phyloP scores from a whole-genome alignment of 1,140 invertebrate genomes.

The Drosophila micromelanica region DNA sequence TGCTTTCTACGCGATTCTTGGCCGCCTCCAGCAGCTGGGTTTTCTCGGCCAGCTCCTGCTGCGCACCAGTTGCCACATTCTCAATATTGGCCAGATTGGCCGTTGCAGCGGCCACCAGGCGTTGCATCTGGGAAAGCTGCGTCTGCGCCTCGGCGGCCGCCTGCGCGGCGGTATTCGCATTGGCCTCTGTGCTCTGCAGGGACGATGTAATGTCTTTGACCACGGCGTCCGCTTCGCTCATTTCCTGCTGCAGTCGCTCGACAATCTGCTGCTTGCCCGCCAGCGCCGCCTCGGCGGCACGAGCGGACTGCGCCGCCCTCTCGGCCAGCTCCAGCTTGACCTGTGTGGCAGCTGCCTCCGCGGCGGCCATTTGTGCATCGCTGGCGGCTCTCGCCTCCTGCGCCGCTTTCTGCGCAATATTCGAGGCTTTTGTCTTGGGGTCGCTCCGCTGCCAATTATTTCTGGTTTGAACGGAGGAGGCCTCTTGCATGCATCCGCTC shows the following conservation, averaged over 20 bases:
- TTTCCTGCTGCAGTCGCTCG: conserved; percentile 86
- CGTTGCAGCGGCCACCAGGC: conserved; percentile 85
- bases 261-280: conserved; percentile 87
- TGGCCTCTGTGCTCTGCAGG: conserved; percentile 86
- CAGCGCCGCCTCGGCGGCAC: conserved; percentile 88
- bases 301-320: conserved; percentile 88
- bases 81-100: conserved; percentile 87
- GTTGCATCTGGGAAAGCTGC: conserved; percentile 84
- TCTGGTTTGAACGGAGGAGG: too few species aligned
- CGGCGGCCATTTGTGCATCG: conserved; percentile 88
- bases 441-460: too few species aligned
- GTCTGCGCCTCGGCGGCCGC: conserved; percentile 86
- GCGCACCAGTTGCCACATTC: conserved; percentile 86
- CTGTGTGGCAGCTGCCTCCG: conserved; percentile 88
- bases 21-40: conserved; percentile 88
- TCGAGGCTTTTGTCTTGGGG: conserved; percentile 84
- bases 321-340: conserved; percentile 88
- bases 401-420: conserved; percentile 88
- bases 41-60: conserved; percentile 87
- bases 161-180: conserved; percentile 86
- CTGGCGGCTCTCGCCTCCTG: conserved; percentile 88
- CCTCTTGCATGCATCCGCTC: neutral
- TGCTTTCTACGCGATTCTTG: conserved; percentile 86
- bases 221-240: conserved; percentile 87
- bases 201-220: conserved; percentile 87